Evolutionary conservation across 2,113 vertebrate species (phyloP), one percentile per base, ranked within the genome.

Genomic region (Nesogale talazaci): DNA sequence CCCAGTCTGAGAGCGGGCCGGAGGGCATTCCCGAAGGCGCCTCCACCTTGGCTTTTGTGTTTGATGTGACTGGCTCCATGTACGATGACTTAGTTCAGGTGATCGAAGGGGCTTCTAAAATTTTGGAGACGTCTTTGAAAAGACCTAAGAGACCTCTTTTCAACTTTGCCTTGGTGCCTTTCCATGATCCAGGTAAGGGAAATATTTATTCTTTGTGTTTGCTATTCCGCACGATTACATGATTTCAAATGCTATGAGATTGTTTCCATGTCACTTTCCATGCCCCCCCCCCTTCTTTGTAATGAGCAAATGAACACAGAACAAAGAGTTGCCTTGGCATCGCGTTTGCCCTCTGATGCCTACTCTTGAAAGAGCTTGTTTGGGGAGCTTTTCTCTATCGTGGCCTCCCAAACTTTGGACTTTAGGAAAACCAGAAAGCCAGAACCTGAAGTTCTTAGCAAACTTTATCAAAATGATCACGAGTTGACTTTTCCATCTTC

Each of bases 41-140:
- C 70, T 99, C 99, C 89, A 99, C 99, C 72, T 97, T 99, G 97
- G 98, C 99, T 0, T 99, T 99, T 97, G 99, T 99, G n/a, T 99
- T 99, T 85, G 99, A 99, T 94, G 99, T 99, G 59, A 99, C 99
- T 67, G 99, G 99, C 31, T 99, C 99, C 97, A 99, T 99, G 99
- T 99, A 99, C 86, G 99, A 99, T 88, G 99, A 99, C 93, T 96
- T 99, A 95, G 99, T 99, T 88, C 99, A 99, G 97, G 99, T 99
- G 12, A 99, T 99, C 83, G 99, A 99, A 94, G 99, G 99, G 7
- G 99, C 99, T 6, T 99, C 99, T 91, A 99, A 99, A 97, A 99
- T 99, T 80, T 92, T 99, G 97, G 99, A 99, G 88, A 99, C 99
- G 2, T 99, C 99, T 70, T 97, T 99, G 42, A 99, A 98, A 96